Evolutionary conservation across 92 coral and sea anemone species (phyloP).

Genomic region (Scolanthus callimorphus): DNA sequence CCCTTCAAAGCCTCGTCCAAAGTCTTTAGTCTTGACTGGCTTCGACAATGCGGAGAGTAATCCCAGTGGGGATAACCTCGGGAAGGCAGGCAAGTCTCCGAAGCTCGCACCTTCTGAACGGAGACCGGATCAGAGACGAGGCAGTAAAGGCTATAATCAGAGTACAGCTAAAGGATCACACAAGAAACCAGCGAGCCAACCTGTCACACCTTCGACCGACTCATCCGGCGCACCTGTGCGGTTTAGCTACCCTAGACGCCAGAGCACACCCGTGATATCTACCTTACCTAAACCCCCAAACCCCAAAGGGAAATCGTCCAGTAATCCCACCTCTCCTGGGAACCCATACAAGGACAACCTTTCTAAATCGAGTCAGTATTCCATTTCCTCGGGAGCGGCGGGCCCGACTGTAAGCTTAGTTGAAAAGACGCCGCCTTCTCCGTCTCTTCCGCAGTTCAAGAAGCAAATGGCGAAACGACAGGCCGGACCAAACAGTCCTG

Average conservation of each 20-base stretch:
- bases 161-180: background rate
- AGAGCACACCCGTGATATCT: background rate
- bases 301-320: slow-evolving; percentile 2
- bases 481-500: background rate
- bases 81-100: background rate
- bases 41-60: background rate
- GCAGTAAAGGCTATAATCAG: background rate
- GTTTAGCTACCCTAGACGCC: background rate
- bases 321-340: slow-evolving; percentile 21
- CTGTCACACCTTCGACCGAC: background rate
- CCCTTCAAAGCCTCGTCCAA: too few species aligned
- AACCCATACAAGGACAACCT: background rate
- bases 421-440: background rate
- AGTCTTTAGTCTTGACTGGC: background rate
- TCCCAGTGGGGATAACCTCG: too few species aligned
- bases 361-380: background rate
- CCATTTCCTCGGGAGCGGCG: background rate
- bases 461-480: background rate
- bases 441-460: background rate
- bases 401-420: background rate
- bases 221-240: background rate
- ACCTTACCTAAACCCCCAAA: background rate
- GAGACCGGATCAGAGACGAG: background rate
- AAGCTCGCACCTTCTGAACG: background rate
- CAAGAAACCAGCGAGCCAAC: slow-evolving; percentile 3